Conservation (phyloP, 2,797 vertebrate genomes). For the Diplodus sargus region DNA sequence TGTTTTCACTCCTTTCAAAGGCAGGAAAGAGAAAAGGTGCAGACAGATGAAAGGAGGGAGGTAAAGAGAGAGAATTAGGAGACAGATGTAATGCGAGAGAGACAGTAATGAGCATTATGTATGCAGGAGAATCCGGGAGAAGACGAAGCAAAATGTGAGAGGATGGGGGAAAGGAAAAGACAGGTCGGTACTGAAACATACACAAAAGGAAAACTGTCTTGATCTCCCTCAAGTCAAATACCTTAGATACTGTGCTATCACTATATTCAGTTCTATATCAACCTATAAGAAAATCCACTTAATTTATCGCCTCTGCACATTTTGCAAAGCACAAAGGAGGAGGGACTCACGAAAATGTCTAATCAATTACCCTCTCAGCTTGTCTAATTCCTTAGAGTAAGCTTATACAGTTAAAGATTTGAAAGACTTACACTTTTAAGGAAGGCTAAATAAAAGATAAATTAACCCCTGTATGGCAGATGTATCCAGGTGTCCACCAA, state of each 20-base stretch:
- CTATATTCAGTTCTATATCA: constrained; percentile 13
- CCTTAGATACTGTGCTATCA: not conserved
- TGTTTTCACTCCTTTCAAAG: constrained; percentile 34
- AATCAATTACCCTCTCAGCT: constrained; percentile 9
- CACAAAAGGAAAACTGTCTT: constrained; percentile 27
- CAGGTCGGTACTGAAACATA: constrained; percentile 17
- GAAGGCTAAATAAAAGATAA: constrained; percentile 10
- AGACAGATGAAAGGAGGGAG: constrained; percentile 19
- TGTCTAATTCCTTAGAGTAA: constrained; percentile 6
- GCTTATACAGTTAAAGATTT: not conserved
- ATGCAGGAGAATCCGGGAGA: constrained; percentile 19
- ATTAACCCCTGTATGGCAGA: not conserved
- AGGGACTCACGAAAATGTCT: not conserved
- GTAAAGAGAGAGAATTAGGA: constrained; percentile 7
- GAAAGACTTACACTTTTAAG: constrained; percentile 12
- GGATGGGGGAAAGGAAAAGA: constrained; percentile 23
- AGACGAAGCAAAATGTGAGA: constrained; percentile 12
- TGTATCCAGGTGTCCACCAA: constrained; percentile 10
- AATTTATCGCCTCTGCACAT: not conserved
- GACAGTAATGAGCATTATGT: constrained; percentile 7
- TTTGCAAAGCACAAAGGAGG: not conserved
- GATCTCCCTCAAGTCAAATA: constrained; percentile 7
- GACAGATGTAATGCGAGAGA: constrained; percentile 3
- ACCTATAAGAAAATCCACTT: constrained; percentile 3
- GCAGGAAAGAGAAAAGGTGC: not conserved